Evolutionary conservation across 1,140 invertebrate species (phyloP).

Genomic region (Drosophila lini): DNA sequence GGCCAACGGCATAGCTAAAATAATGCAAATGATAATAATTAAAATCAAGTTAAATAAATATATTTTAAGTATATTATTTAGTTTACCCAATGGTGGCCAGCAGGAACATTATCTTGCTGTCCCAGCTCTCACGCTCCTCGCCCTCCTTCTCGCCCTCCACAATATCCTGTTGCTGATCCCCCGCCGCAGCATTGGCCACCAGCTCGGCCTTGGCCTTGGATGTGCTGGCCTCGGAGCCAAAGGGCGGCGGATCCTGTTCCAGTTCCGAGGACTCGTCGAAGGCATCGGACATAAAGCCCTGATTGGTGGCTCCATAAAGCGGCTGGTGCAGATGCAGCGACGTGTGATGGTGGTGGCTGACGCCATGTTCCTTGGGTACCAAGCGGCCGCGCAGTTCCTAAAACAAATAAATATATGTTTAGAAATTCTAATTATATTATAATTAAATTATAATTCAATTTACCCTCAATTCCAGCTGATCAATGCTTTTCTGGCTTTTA

Average conservation of each 20-base stretch:
- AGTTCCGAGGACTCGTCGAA: slow-evolving; percentile 88
- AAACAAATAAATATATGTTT: neutral
- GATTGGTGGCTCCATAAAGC: slow-evolving; percentile 93
- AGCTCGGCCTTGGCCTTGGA: slow-evolving; percentile 85
- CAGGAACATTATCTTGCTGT: slow-evolving; percentile 95
- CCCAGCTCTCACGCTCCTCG: slow-evolving; percentile 95
- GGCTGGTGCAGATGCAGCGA: slow-evolving; percentile 84
- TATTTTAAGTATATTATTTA: neutral
- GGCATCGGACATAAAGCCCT: slow-evolving; percentile 91
- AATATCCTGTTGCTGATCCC: slow-evolving; percentile 88
- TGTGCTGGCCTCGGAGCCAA: slow-evolving; percentile 78
- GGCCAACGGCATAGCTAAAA: slow-evolving; percentile 92
- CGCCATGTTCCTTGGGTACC: slow-evolving; percentile 90
- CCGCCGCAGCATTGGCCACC: slow-evolving; percentile 86
- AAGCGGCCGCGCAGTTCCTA: slow-evolving; percentile 90
- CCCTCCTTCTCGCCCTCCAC: slow-evolving; percentile 90
- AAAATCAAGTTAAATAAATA: neutral
- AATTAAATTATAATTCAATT: slow-evolving; percentile 14
- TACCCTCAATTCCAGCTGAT: slow-evolving; percentile 93
- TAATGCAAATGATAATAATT: neutral
- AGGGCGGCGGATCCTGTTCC: slow-evolving; percentile 79
- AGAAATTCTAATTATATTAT: neutral
- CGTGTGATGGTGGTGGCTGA: slow-evolving; percentile 72
- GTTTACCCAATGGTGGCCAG: slow-evolving; percentile 92
- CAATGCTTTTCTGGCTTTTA: slow-evolving; percentile 89